phyloP scores from a whole-genome alignment of 2,888 invertebrate genomes.

The Oegoconia quadripuncta region DNA sequence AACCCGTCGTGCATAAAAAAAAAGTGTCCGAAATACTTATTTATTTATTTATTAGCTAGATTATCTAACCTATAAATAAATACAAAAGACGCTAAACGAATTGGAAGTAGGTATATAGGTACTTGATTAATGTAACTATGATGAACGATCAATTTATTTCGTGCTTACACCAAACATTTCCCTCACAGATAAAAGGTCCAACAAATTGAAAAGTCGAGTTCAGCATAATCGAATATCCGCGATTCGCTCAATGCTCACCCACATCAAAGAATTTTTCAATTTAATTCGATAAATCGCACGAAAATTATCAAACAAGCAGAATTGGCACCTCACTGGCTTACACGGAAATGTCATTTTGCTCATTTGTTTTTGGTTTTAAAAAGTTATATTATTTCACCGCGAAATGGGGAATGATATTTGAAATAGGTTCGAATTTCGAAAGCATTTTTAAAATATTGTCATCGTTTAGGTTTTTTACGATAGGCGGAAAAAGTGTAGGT shows the following conservation, averaged over 20 bases:
- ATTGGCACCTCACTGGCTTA: constrained; percentile 48
- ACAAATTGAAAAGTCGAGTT: constrained; percentile 71
- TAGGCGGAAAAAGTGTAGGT: constrained; percentile 14
- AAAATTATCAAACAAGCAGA: constrained; percentile 61
- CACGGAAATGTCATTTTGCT: constrained; percentile 56
- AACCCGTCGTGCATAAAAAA: too few relatives aligned
- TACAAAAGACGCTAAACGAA: too few relatives aligned
- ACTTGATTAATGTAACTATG: too few relatives aligned
- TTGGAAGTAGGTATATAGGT: too few relatives aligned
- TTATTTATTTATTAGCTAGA: too few relatives aligned
- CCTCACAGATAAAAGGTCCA: constrained; percentile 49
- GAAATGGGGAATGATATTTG: neutral
- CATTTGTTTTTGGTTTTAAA: constrained; percentile 34
- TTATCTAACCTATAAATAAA: too few relatives aligned
- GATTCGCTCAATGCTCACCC: constrained; percentile 51
- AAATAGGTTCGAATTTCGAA: neutral
- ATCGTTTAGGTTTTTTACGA: constrained; percentile 3
- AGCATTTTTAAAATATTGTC: neutral
- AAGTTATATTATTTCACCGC: neutral
- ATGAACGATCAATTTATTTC: constrained; percentile 30
- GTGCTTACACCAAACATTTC: constrained; percentile 53
- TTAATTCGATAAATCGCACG: constrained; percentile 63
- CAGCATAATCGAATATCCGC: constrained; percentile 59
- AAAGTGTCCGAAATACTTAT: too few relatives aligned
- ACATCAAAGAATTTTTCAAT: constrained; percentile 65